Percentiles rank a stretch among this genome's conserved stretches.
phyloP scores from a whole-genome alignment of 37 sponge, comb jelly and placozoan species.

The Amphimedon queenslandica region DNA sequence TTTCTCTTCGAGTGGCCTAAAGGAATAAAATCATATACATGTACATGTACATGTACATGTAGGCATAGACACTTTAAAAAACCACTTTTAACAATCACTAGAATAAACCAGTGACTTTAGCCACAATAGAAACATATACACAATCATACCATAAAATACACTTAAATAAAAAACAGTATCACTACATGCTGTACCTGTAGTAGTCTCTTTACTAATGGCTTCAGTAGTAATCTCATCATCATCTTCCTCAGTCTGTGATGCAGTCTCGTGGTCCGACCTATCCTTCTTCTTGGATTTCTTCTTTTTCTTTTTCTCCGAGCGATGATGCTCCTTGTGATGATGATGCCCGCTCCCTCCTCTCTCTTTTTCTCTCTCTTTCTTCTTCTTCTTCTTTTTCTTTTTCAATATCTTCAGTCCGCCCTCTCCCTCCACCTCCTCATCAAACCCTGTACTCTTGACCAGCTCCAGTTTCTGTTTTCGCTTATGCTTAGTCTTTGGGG shows the following conservation, averaged over 20 bases:
- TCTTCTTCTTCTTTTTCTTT: not conserved
- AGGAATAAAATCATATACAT: too few relatives aligned
- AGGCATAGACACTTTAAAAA: too few relatives aligned
- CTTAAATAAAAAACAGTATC: too few relatives aligned
- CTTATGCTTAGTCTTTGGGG: too few relatives aligned
- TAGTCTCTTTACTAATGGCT: not conserved
- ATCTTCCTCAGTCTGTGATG: constrained; percentile 1
- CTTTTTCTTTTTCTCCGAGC: not conserved
- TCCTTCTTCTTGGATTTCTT: not conserved
- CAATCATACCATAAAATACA: too few relatives aligned
- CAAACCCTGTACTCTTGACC: not conserved
- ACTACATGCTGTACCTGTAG: not conserved
- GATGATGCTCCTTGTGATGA: not conserved
- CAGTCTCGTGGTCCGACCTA: not conserved
- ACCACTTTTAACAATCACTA: too few relatives aligned
- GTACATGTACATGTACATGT: too few relatives aligned
- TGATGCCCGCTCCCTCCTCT: not conserved
- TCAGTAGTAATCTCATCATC: not conserved
- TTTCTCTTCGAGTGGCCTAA: too few relatives aligned
- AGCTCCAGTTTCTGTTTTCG: constrained; percentile 2
- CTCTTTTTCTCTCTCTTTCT: not conserved
- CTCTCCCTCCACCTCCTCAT: not conserved
- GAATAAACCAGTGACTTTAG: too few relatives aligned
- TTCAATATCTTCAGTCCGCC: not conserved
- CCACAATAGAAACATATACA: too few relatives aligned